phyloP scores from a whole-genome alignment of 2,797 vertebrate genomes.

The Hipposideros larvatus region DNA sequence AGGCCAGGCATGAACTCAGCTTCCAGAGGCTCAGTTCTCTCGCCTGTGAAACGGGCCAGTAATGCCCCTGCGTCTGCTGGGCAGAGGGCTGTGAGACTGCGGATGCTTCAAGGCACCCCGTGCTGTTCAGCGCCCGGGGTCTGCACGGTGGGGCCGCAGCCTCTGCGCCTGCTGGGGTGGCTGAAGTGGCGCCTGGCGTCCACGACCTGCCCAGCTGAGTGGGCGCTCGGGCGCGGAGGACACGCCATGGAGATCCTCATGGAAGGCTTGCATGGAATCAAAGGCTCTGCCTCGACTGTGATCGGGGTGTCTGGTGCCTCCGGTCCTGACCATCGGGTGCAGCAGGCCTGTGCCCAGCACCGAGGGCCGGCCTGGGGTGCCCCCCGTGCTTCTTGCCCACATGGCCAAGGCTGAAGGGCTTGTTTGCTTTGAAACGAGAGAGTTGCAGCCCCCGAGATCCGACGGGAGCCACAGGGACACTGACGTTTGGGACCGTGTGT shows the following conservation, averaged over 20 bases:
- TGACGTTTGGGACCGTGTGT: fast-evolving
- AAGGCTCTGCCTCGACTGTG: fast-evolving
- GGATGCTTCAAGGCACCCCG: fast-evolving
- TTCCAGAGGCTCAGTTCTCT: fast-evolving
- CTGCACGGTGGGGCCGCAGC: fast-evolving
- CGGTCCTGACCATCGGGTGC: fast-evolving
- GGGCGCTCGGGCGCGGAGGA: fast-evolving
- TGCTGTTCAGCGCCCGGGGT: fast-evolving
- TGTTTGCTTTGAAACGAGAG: fast-evolving
- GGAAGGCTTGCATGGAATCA: fast-evolving
- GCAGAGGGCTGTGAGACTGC: fast-evolving
- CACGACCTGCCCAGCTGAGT: fast-evolving
- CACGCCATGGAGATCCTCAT: fast-evolving
- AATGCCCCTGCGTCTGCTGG: fast-evolving
- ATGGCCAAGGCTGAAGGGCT: fast-evolving
- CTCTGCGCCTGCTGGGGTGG: fast-evolving
- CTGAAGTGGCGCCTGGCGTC: fast-evolving
- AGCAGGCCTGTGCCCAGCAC: fast-evolving
- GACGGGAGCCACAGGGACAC: fast-evolving
- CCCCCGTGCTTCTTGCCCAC: fast-evolving
- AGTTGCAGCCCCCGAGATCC: fast-evolving
- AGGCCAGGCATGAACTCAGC: fast-evolving
- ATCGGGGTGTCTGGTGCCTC: not conserved
- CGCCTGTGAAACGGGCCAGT: not conserved
- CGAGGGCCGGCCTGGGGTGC: fast-evolving